phyloP scores from a whole-genome alignment of 2,797 vertebrate genomes.

The Lophius americanus region DNA sequence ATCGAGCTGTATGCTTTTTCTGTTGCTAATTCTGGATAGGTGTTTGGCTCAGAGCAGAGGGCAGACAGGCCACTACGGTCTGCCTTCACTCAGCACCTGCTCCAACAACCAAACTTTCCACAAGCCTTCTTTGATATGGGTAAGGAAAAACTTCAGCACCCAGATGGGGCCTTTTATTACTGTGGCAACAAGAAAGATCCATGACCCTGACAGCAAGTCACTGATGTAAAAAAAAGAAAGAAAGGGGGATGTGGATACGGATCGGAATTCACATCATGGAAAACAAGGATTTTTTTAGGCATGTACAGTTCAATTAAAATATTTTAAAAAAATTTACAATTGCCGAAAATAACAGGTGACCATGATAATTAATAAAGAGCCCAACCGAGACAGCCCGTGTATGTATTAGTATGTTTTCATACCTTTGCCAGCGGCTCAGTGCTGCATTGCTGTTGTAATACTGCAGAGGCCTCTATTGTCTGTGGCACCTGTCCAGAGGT shows the following conservation, averaged over 20 bases:
- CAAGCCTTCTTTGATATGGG: constrained; percentile 59
- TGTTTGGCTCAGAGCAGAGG: constrained; percentile 34
- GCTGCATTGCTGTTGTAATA: constrained; percentile 77
- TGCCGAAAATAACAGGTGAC: constrained; percentile 21
- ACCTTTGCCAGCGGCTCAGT: constrained; percentile 86
- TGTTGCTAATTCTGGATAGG: constrained; percentile 51
- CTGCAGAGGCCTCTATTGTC: constrained; percentile 77
- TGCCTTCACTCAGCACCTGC: constrained; percentile 59
- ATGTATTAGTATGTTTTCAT: constrained; percentile 54
- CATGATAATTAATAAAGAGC: constrained; percentile 19
- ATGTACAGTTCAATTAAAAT: not conserved
- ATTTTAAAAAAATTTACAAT: constrained; percentile 14
- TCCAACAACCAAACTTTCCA: constrained; percentile 47
- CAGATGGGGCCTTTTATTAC: constrained; percentile 60
- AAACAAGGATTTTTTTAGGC: not conserved
- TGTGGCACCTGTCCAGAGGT: constrained; percentile 77
- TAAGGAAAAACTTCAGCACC: constrained; percentile 55
- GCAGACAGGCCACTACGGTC: constrained; percentile 35
- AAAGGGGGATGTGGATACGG: constrained; percentile 6
- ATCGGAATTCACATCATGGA: constrained; percentile 20
- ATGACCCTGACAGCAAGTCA: constrained; percentile 28
- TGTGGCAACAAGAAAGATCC: constrained; percentile 39
- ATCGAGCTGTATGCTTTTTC: constrained; percentile 19
- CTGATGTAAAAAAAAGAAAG: constrained; percentile 18
- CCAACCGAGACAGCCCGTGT: not conserved